These are phyloP conservation scores for Meteorus sp. DNA, from an alignment of 1,140 invertebrate species.

Conservation along the genomic window DNA sequence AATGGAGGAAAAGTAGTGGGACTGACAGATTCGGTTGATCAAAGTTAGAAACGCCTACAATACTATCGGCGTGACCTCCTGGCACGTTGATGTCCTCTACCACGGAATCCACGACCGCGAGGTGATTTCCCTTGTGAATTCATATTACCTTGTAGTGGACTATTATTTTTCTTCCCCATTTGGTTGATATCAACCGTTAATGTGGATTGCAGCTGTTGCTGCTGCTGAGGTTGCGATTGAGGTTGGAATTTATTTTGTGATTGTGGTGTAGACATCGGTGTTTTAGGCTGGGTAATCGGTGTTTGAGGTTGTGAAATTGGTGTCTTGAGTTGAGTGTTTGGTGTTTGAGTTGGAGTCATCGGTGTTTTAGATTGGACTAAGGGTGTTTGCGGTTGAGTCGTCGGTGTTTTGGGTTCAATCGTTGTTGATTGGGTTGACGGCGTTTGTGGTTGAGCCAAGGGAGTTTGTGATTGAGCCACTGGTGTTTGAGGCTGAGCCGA, in stretches of 20 bases:
- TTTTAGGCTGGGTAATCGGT: too few species aligned
- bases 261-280: background rate
- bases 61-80: constrained; percentile 53
- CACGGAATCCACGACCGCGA: constrained; percentile 39
- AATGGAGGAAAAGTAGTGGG: background rate
- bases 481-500: too few species aligned
- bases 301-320: too few species aligned
- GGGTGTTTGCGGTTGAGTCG: too few species aligned
- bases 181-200: background rate
- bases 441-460: too few species aligned
- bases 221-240: background rate
- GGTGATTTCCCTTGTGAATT: constrained; percentile 21
- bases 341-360: too few species aligned
- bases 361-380: too few species aligned
- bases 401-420: too few species aligned
- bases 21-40: too few species aligned
- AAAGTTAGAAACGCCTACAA: background rate
- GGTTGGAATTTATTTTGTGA: background rate
- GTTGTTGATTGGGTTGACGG: too few species aligned
- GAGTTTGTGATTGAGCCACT: too few species aligned
- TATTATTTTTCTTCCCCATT: background rate
- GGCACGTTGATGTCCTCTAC: constrained; percentile 39
- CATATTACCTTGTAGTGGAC: background rate
- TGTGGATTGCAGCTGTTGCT: background rate
- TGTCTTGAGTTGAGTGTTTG: too few species aligned